A percentile compares a stretch with the other conserved stretches of the same genome.
Evolutionary conservation across 1,140 invertebrate species (phyloP).

Genomic region (Neodiprion fabricii): DNA sequence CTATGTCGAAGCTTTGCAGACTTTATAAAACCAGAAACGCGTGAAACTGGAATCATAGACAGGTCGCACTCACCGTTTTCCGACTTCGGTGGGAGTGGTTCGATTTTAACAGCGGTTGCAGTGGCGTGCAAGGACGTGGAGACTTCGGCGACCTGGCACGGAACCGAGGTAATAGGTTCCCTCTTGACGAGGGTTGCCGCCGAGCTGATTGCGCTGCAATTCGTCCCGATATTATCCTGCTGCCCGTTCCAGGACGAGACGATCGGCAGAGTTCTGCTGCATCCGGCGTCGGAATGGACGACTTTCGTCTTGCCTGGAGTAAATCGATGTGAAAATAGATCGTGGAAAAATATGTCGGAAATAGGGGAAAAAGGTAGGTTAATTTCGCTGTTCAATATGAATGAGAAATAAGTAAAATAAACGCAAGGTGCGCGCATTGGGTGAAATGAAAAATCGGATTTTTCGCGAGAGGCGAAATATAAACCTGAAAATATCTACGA

Average conservation of each 20-base stretch:
- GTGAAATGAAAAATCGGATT: too few species aligned
- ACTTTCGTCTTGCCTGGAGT: conserved; percentile 53
- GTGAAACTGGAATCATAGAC: too few species aligned
- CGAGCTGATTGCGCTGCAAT: conserved; percentile 30
- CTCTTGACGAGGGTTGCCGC: conserved; percentile 61
- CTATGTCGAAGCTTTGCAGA: too few species aligned
- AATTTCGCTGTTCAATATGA: too few species aligned
- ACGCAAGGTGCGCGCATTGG: too few species aligned
- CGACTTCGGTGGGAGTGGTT: conserved; percentile 52
- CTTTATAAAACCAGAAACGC: too few species aligned
- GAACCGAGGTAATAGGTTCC: conserved; percentile 62
- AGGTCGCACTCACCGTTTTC: conserved; percentile 48
- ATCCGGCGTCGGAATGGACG: conserved; percentile 56
- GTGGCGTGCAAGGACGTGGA: conserved; percentile 66
- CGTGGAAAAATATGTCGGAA: too few species aligned
- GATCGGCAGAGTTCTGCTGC: conserved; percentile 55
- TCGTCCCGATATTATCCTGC: conserved; percentile 28
- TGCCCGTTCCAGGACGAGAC: conserved; percentile 55
- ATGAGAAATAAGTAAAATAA: too few species aligned
- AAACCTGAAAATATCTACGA: too few species aligned
- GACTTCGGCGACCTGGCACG: conserved; percentile 72
- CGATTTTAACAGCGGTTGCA: conserved; percentile 56
- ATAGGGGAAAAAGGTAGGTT: too few species aligned
- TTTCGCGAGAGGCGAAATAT: too few species aligned
- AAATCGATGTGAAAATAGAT: conserved; percentile 1